phyloP scores from a whole-genome alignment of 2,113 vertebrate species.

The Amphiprion ocellaris region DNA sequence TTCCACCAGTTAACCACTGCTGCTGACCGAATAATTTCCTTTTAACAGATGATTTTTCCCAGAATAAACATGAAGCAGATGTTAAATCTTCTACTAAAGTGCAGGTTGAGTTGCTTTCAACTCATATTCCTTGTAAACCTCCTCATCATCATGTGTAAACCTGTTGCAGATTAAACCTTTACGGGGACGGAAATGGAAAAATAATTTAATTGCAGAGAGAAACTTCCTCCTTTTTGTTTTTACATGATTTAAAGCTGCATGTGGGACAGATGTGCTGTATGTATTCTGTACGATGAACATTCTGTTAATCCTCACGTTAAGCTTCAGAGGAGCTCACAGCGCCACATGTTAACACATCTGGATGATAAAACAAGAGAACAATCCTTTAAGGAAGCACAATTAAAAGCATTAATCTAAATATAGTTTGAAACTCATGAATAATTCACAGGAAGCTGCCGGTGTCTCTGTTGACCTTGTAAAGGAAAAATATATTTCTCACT shows the following conservation, averaged over 20 bases:
- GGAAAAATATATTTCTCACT: too few relatives aligned
- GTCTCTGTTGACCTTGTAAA: too few relatives aligned
- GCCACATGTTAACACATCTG: conserved; percentile 38
- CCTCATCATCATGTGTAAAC: too few relatives aligned
- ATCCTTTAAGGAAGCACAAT: background rate
- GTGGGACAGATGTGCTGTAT: background rate
- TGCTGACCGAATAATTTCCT: too few relatives aligned
- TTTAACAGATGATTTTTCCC: background rate
- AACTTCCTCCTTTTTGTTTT: background rate
- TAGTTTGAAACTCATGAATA: background rate
- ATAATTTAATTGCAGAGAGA: background rate
- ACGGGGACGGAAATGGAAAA: too few relatives aligned
- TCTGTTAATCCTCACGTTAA: conserved; percentile 47
- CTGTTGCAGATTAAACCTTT: too few relatives aligned
- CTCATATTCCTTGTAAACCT: too few relatives aligned
- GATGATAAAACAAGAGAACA: background rate
- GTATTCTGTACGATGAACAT: background rate
- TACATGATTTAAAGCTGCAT: conserved; percentile 3
- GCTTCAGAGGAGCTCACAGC: conserved; percentile 9
- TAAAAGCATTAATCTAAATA: conserved; percentile 17
- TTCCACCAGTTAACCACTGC: too few relatives aligned
- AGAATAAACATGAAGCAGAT: background rate
- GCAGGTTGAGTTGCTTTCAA: too few relatives aligned
- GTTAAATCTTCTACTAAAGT: background rate
- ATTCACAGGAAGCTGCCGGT: too few relatives aligned